phyloP scores from a whole-genome alignment of 2,888 invertebrate genomes.

The Phortica okadai region DNA sequence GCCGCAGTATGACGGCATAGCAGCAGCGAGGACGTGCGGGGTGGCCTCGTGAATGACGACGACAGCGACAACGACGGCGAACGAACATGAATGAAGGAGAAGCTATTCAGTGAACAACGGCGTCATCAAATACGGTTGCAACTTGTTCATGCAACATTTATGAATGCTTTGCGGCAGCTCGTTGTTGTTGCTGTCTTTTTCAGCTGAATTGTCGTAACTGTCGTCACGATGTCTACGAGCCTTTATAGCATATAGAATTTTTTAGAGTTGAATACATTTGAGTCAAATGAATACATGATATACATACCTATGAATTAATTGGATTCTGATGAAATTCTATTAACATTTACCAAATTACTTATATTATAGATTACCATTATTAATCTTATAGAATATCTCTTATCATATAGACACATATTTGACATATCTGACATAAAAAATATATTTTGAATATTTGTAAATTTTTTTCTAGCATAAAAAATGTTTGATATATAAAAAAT shows the following conservation, averaged over 20 bases:
- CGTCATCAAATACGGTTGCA: conserved; percentile 55
- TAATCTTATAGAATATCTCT: too few species aligned
- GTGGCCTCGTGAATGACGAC: not conserved
- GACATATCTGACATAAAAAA: too few species aligned
- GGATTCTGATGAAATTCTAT: conserved; percentile 43
- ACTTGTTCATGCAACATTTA: conserved; percentile 34
- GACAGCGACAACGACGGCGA: conserved; percentile 19
- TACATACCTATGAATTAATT: not conserved
- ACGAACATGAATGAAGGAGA: conserved; percentile 66
- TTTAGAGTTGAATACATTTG: conserved; percentile 2
- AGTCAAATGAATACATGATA: not conserved
- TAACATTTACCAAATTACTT: conserved; percentile 37
- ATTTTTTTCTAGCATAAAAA: too few species aligned
- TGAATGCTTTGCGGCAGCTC: not conserved
- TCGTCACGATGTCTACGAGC: conserved; percentile 66
- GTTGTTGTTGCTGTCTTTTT: not conserved
- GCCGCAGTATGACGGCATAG: not conserved
- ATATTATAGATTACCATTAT: conserved; percentile 28
- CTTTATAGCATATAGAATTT: conserved; percentile 48
- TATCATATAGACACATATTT: too few species aligned
- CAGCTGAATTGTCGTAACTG: conserved; percentile 44
- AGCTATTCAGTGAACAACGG: conserved; percentile 46
- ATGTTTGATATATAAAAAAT: too few species aligned
- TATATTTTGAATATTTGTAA: too few species aligned
- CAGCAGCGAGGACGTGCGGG: not conserved